phyloP scores from a whole-genome alignment of 2,797 vertebrate genomes.

The Tauraco hartlaubi region DNA sequence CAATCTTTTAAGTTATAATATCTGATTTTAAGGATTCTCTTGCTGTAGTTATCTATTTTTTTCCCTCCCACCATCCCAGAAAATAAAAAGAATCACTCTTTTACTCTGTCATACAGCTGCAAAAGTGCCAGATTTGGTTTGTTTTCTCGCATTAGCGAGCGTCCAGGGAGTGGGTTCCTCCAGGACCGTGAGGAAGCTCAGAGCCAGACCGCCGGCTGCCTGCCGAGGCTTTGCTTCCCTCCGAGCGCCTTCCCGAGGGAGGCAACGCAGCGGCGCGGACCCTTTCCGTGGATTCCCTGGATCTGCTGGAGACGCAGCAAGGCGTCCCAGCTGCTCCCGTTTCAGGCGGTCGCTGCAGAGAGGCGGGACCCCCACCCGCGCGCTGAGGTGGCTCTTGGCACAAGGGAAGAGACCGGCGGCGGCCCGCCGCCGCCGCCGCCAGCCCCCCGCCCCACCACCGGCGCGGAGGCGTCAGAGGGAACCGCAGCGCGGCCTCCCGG shows the following conservation, averaged over 20 bases:
- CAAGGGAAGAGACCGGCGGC: no score
- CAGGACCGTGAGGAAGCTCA: fast-evolving
- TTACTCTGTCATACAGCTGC: not conserved
- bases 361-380: not conserved
- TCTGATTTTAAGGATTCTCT: not conserved
- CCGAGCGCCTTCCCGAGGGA: not conserved
- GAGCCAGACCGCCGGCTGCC: fast-evolving
- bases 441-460: not conserved
- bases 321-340: not conserved
- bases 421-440: not conserved
- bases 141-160: fast-evolving
- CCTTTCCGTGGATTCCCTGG: not conserved
- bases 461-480: not conserved
- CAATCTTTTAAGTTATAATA: no score
- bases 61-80: fast-evolving
- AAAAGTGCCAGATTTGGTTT: not conserved
- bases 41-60: fast-evolving
- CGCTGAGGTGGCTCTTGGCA: not conserved
- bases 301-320: not conserved
- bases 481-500: not conserved
- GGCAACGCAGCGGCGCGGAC: no score
- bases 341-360: not conserved
- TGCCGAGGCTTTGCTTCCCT: not conserved
- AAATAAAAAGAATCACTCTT: not conserved
- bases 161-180: not conserved